Evolutionary conservation across 2,888 invertebrate genomes (phyloP).

Genomic region (Pteria penguin): DNA sequence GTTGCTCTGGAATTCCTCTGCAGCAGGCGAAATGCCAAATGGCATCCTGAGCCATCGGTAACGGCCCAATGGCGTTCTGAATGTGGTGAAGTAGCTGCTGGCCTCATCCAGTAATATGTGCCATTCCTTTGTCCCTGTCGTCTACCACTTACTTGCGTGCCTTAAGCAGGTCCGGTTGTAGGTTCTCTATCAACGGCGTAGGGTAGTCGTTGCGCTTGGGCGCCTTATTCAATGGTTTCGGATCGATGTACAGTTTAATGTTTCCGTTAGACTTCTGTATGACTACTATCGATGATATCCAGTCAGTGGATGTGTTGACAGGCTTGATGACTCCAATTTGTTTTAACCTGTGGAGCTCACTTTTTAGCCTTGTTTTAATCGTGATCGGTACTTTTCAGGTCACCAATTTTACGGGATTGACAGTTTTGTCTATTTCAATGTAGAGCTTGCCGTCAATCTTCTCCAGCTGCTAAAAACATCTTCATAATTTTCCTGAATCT

Average conservation of each 20-base stretch:
- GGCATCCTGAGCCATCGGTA: conserved; percentile 49
- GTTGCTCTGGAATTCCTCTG: conserved; percentile 47
- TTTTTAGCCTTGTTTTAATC: conserved; percentile 29
- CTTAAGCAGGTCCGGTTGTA: conserved; percentile 19
- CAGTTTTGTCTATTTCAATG: conserved; percentile 34
- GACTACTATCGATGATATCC: conserved; percentile 49
- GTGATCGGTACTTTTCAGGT: conserved; percentile 37
- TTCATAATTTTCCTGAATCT: conserved; percentile 9
- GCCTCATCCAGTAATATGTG: conserved; percentile 40
- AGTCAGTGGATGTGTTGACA: conserved; percentile 43
- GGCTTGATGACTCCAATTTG: conserved; percentile 19
- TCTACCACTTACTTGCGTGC: conserved; percentile 14
- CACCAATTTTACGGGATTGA: conserved; percentile 38
- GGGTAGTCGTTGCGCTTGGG: conserved; percentile 35
- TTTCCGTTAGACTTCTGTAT: too few species aligned
- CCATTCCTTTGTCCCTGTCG: conserved; percentile 38
- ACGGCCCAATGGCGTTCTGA: conserved; percentile 44
- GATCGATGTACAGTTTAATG: not conserved
- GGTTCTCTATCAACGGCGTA: conserved; percentile 26
- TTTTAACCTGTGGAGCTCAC: conserved; percentile 33
- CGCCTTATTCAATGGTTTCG: conserved; percentile 43
- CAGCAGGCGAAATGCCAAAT: conserved; percentile 42
- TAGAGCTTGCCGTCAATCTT: conserved; percentile 39
- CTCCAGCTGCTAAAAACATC: conserved; percentile 43
- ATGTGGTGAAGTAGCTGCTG: conserved; percentile 44